Evolutionary conservation across 2,797 vertebrate genomes (phyloP).

Genomic region (Microctenopoma steveboyesi): DNA sequence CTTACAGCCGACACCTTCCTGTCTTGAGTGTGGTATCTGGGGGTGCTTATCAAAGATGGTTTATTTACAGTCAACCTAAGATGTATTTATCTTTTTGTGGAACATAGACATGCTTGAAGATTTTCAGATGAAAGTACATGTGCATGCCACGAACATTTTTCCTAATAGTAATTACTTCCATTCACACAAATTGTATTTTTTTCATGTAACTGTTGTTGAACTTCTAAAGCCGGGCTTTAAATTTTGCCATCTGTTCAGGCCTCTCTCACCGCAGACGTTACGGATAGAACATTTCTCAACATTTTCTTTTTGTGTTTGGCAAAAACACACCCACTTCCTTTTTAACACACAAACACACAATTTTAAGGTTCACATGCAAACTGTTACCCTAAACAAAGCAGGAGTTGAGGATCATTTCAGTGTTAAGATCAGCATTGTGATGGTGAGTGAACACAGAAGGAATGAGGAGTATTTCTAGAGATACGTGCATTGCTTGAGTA

Average conservation of each 20-base stretch:
- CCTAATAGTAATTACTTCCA: background rate
- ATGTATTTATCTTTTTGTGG: background rate
- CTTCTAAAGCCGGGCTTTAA: conserved; percentile 24
- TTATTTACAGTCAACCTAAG: conserved; percentile 3
- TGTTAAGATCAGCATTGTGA: conserved; percentile 3
- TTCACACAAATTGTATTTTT: background rate
- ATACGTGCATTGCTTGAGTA: conserved; percentile 36
- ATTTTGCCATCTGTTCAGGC: conserved; percentile 21
- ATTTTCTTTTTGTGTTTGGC: background rate
- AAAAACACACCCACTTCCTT: conserved; percentile 7
- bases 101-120: background rate
- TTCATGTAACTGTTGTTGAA: background rate
- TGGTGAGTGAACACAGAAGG: background rate
- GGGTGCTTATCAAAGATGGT: conserved; percentile 37
- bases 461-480: conserved; percentile 36
- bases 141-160: conserved; percentile 1
- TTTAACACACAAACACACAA: background rate
- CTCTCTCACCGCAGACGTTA: background rate
- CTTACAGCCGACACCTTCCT: conserved; percentile 49
- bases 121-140: background rate
- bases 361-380: background rate
- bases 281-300: conserved; percentile 1
- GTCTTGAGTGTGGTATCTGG: conserved; percentile 33
- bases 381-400: background rate
- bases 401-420: background rate